Evolutionary conservation across 1,140 invertebrate genomes (phyloP).

Genomic region (Pentalonia nigronervosa): DNA sequence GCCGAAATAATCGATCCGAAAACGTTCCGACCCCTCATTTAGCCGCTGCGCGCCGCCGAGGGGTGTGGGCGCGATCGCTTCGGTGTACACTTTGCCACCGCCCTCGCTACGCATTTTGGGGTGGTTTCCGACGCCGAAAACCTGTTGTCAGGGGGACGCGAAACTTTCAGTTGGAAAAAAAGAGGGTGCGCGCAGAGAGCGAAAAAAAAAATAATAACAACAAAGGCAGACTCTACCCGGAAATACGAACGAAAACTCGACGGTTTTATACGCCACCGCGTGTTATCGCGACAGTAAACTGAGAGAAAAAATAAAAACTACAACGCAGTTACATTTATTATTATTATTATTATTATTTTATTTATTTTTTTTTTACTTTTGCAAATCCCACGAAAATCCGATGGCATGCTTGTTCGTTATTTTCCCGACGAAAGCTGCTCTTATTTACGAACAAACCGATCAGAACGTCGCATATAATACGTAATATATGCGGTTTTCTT

Average conservation of each 20-base stretch:
- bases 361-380: neutral
- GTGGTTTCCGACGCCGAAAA: slow-evolving; percentile 29
- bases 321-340: neutral
- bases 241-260: slow-evolving; percentile 18
- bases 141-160: slow-evolving; percentile 54
- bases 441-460: neutral
- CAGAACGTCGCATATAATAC: neutral
- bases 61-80: neutral
- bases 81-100: neutral
- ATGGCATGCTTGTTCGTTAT: neutral
- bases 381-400: neutral
- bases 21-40: neutral
- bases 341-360: neutral
- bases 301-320: neutral
- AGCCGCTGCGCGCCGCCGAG: neutral
- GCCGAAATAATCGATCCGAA: slow-evolving; percentile 49
- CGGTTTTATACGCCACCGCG: neutral
- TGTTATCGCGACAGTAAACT: neutral
- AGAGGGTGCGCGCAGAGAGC: slow-evolving; percentile 4
- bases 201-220: slow-evolving; percentile 21
- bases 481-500: neutral
- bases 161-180: slow-evolving; percentile 39
- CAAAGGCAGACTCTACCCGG: slow-evolving; percentile 32
- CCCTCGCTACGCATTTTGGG: neutral
- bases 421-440: neutral